Evolutionary conservation across 2,113 vertebrate species (phyloP).

Genomic region (cattle (Bos taurus)): DNA sequence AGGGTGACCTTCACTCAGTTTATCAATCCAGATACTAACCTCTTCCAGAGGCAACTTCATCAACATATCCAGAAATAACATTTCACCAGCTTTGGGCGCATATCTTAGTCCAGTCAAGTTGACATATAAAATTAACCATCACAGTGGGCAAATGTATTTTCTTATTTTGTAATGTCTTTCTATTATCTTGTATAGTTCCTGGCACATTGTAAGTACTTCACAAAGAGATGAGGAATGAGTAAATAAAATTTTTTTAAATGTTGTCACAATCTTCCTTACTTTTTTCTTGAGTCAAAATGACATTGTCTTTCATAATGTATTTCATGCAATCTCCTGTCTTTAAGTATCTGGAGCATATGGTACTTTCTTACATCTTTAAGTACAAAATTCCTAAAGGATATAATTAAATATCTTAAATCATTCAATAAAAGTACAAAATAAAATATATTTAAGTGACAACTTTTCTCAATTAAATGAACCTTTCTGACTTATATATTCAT

Average conservation of each 20-base stretch:
- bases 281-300: not conserved
- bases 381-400: not conserved
- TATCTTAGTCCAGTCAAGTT: not conserved
- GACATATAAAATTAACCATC: not conserved
- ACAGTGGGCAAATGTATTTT: not conserved
- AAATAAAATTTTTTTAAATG: not conserved
- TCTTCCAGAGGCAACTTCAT: not conserved
- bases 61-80: not conserved
- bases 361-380: not conserved
- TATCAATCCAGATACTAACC: not conserved
- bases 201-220: not conserved
- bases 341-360: not conserved
- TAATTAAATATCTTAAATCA: not conserved
- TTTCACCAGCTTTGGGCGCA: not conserved
- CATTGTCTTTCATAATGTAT: not conserved
- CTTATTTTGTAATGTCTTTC: not conserved
- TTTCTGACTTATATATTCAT: not conserved
- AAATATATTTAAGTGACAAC: not conserved
- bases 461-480: not conserved
- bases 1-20: not conserved
- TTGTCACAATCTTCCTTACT: not conserved
- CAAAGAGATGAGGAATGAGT: not conserved
- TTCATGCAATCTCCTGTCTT: not conserved
- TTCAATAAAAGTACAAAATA: not conserved
- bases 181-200: not conserved